phyloP scores from a whole-genome alignment of 2,888 invertebrate species.

The Calameuta pallipes region DNA sequence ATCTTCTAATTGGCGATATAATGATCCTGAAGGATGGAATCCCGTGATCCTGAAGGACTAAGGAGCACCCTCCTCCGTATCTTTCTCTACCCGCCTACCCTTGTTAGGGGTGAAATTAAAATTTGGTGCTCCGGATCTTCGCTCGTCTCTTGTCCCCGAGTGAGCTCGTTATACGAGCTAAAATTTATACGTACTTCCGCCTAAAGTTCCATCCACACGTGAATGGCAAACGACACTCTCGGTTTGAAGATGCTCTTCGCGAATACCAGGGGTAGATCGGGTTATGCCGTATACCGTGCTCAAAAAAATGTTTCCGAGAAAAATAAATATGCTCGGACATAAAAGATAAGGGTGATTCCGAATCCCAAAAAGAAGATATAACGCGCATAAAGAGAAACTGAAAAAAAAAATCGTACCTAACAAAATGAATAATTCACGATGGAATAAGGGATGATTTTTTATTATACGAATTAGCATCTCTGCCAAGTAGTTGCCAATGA shows the following conservation, averaged over 20 bases:
- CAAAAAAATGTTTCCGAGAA: not conserved
- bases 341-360: not conserved
- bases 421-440: not conserved
- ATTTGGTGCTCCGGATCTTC: constrained; percentile 32
- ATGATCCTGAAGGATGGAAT: constrained; percentile 66
- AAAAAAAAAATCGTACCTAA: not conserved
- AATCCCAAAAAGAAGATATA: not conserved
- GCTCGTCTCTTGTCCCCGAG: constrained; percentile 1
- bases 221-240: not conserved
- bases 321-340: not conserved
- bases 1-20: constrained; percentile 67
- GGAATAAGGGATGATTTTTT: not conserved
- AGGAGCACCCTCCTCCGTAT: constrained; percentile 27
- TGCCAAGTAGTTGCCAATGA: not conserved
- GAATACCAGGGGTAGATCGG: not conserved
- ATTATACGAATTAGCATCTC: not conserved
- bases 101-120: constrained; percentile 59
- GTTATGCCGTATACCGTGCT: not conserved
- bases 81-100: constrained; percentile 33
- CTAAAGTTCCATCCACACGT: constrained; percentile 32
- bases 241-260: not conserved
- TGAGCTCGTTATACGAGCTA: constrained; percentile 46
- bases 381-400: not conserved
- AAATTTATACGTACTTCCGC: constrained; percentile 41
- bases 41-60: constrained; percentile 52